Evolutionary conservation across 2,888 invertebrate genomes (phyloP), one percentile per base, ranked within the genome.

Genomic region (Dugesia japonica): DNA sequence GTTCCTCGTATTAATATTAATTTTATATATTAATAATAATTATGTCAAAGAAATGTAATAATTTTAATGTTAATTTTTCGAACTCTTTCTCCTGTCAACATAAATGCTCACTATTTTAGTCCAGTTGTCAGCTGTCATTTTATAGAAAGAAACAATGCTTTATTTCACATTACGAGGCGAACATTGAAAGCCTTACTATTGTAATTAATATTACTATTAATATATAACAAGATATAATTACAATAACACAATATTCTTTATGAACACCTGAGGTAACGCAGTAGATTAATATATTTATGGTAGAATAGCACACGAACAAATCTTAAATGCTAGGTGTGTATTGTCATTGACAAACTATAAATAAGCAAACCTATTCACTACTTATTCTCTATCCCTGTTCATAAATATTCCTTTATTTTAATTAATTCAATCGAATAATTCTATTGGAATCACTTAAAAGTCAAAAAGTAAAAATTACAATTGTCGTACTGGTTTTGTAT

Each of bases 281-380:
- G 56, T 56, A 4, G 17, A 13, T 13, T 13, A 38, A 13, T 13
- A 38, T 38, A 38, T 56, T 56, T 13, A 56, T 56, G 4, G 56
- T n/a, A 23, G 56, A 56, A 56, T 20, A n/a, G n/a, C 56, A 56
- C 56, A 56, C 56, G 56, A n/a, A n/a, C 56, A 23, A 56, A 23
- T 56, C 23, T 1, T 56, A 23, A n/a, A 20, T 9, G 7, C 17
- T 7, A n/a, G 20, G 56, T 56, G 56, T 56, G 56, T 56, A 56
- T 56, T 56, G 56, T n/a, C 56, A 56, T 9, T 56, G 56, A 56
- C 56, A 56, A 56, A 56, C n/a, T 56, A 56, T 56, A 56, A 56
- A 56, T 56, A 56, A 23, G 56, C n/a, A 1, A 56, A 9, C 7
- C 23, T 56, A 56, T 56, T 56, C 56, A 9, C 56, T 7, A n/a